Percentiles rank a stretch among this genome's conserved stretches.
These are phyloP conservation scores for Limnephilus rhombicus DNA, from an alignment of 2,888 invertebrate genomes.

Conservation along the genomic window DNA sequence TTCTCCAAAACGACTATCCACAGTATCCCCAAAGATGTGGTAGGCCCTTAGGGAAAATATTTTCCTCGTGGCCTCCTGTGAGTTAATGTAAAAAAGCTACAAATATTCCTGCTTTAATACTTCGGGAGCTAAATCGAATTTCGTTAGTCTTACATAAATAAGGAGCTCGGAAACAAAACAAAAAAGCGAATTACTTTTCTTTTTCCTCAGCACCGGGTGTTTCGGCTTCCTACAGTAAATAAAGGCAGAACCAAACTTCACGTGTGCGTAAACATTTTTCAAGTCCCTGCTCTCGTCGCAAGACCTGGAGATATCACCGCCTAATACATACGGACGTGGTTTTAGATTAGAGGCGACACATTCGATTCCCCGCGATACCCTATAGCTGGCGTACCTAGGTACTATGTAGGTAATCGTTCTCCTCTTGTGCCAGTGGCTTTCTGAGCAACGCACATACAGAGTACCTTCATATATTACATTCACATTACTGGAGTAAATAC, in stretches of 20 bases:
- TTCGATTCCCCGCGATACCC: conserved; percentile 59
- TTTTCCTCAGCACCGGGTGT: conserved; percentile 39
- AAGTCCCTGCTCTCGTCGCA: conserved; percentile 12
- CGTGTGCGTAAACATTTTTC: conserved; percentile 42
- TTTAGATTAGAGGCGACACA: conserved; percentile 61
- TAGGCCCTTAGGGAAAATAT: too few species aligned
- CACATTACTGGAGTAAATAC: conserved; percentile 45
- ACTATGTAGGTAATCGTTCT: not conserved
- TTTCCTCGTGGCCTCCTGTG: too few species aligned
- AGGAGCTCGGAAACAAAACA: conserved; percentile 16
- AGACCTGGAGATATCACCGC: conserved; percentile 26
- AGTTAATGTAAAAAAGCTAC: not conserved
- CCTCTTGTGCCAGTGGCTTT: not conserved
- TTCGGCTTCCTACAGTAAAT: not conserved
- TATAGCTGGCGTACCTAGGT: not conserved
- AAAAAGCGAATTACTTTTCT: conserved; percentile 39
- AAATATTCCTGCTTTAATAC: not conserved
- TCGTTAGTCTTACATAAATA: conserved; percentile 25
- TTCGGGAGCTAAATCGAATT: conserved; percentile 3
- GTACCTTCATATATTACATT: not conserved
- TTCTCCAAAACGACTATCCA: too few species aligned
- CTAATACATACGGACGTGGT: conserved; percentile 59
- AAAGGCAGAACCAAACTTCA: conserved; percentile 22
- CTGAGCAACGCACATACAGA: not conserved
- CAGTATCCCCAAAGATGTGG: too few species aligned